Evolutionary conservation across 2,113 vertebrate species (phyloP), one percentile per base, ranked within the genome.

Genomic region (Vulpes lagopus): DNA sequence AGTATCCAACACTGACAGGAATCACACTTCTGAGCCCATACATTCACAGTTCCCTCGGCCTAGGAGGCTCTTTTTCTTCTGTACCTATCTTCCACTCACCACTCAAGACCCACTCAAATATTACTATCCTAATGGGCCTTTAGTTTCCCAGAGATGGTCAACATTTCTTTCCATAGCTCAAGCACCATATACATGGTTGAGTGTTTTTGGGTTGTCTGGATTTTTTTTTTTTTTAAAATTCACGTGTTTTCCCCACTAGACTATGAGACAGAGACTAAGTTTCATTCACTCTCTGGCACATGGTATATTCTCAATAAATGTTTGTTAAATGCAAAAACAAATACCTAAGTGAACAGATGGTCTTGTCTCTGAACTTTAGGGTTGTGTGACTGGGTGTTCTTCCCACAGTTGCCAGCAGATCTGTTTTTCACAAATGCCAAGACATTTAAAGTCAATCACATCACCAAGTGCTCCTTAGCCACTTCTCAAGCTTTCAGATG

Each of bases 331-430:
- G 35, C 60, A 67, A 92, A 95, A 88, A 59, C 78, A 82, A 78
- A 94, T 35, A 83, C 53, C 86, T 92, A 62, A 88, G 55, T 53
- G 93, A 97, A 85, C 95, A 97, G 94, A 97, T 89, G 88, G 85
- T 60, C 51, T 49, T 30, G 20, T 73, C 76, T 83, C 96, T 81
- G 89, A 89, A 86, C 51, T 51, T 74, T 49, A 35, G 88, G 76
- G 84, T 82, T 53, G 38, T 80, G 55, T 64, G 55, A 86, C 51
- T 57, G 53, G 15, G 57, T 94, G 88, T 88, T 94, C 87, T 96
- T 95, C 90, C 90, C 94, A 94, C 53, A 92, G 79, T 38, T 80
- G 89, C 92, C 79, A 74, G 30, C 51, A 30, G 73, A 76, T 91
- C 85, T 95, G 73, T 49, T 92, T 82, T 82, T 81, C 55, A 82